A percentile compares a stretch with the other conserved stretches of the same genome.
Evolutionary conservation across 2,888 invertebrate species (phyloP).

Genomic region (Eucriotettix oculatus): DNA sequence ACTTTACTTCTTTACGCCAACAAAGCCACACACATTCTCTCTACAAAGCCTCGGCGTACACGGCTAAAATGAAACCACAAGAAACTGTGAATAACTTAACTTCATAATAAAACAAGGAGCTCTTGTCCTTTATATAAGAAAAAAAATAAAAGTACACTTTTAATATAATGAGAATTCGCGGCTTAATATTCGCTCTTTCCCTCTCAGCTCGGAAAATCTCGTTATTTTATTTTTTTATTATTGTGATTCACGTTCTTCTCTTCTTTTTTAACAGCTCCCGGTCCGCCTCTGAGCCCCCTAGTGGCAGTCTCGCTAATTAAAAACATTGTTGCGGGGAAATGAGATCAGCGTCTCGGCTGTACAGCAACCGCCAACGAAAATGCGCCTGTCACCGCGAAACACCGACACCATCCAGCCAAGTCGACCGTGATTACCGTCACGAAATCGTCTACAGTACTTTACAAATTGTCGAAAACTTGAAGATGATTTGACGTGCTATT

Average conservation of each 20-base stretch:
- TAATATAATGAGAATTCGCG: slow-evolving; percentile 12
- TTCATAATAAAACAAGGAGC: slow-evolving; percentile 2
- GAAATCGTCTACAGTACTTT: no score
- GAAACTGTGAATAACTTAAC: slow-evolving; percentile 4
- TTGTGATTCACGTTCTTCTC: slow-evolving; percentile 8
- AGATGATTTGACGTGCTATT: no score
- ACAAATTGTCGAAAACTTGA: no score
- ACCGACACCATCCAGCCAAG: no score
- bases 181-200: slow-evolving; percentile 12
- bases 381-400: not conserved
- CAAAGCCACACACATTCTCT: not conserved
- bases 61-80: slow-evolving; percentile 2
- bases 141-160: slow-evolving; percentile 11
- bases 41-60: slow-evolving; percentile 1
- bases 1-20: not conserved
- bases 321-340: slow-evolving; percentile 27
- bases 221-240: slow-evolving; percentile 12
- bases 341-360: not conserved
- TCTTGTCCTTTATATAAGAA: slow-evolving; percentile 8
- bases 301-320: slow-evolving; percentile 27
- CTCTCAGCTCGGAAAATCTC: slow-evolving; percentile 8
- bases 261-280: slow-evolving; percentile 5
- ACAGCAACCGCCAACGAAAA: not conserved
- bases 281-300: slow-evolving; percentile 18
- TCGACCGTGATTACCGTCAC: no score